These are phyloP conservation scores for Cloeon dipterum DNA, from an alignment of 2,888 invertebrate species.

Conservation along the genomic window DNA sequence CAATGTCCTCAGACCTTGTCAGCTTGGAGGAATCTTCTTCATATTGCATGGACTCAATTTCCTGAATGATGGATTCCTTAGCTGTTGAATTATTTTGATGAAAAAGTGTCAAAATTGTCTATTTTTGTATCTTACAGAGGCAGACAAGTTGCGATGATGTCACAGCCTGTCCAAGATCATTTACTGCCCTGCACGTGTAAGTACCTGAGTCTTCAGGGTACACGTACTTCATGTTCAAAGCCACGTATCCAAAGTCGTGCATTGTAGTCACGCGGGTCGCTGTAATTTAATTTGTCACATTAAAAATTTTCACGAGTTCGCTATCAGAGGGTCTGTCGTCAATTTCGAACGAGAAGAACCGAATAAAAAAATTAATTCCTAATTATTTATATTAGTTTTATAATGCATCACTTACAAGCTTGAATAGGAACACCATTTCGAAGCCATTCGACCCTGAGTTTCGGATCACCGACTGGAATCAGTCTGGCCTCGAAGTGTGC, in stretches of 20 bases:
- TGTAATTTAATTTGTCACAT: slow-evolving; percentile 13
- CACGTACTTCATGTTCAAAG: slow-evolving; percentile 80
- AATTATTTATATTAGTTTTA: not conserved
- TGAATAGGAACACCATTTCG: slow-evolving; percentile 77
- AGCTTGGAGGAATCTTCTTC: slow-evolving; percentile 63
- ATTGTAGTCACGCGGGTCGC: slow-evolving; percentile 81
- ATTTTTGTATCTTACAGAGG: slow-evolving; percentile 36
- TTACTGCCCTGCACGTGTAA: slow-evolving; percentile 81
- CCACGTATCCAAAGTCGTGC: slow-evolving; percentile 96
- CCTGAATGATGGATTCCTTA: slow-evolving; percentile 66
- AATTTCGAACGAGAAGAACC: not conserved
- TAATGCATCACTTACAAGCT: slow-evolving; percentile 46
- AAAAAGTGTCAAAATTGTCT: not conserved
- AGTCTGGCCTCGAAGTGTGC: slow-evolving; percentile 85
- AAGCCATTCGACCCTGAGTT: slow-evolving; percentile 81
- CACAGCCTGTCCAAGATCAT: slow-evolving; percentile 84
- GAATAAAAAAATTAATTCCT: slow-evolving; percentile 7
- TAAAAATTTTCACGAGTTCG: too few relatives aligned
- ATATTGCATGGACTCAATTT: slow-evolving; percentile 69
- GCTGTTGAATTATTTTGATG: slow-evolving; percentile 23
- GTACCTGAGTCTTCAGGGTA: slow-evolving; percentile 92
- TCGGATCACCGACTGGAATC: slow-evolving; percentile 84
- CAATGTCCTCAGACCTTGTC: slow-evolving; percentile 50
- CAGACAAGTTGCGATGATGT: slow-evolving; percentile 81
- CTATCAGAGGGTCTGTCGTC: too few relatives aligned